phyloP scores from a whole-genome alignment of 2,797 vertebrate species.

The Champsocephalus esox region DNA sequence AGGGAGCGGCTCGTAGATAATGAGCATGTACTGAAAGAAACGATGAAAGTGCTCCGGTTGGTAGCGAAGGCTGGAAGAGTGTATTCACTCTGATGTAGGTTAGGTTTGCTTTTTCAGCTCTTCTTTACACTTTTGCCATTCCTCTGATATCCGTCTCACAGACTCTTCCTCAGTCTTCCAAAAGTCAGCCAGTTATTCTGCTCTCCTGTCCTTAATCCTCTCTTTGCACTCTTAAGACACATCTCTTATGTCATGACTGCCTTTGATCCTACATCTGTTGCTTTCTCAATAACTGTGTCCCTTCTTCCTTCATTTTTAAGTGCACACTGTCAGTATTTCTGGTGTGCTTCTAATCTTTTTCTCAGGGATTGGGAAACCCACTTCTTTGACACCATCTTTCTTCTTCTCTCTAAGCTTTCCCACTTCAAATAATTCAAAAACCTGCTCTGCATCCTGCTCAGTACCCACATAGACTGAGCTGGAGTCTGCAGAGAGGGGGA shows the following conservation, averaged over 20 bases:
- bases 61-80: slow-evolving; percentile 21
- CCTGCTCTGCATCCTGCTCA: slow-evolving; percentile 24
- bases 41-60: slow-evolving; percentile 45
- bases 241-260: slow-evolving; percentile 20
- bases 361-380: slow-evolving; percentile 15
- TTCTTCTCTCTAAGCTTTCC: slow-evolving; percentile 21
- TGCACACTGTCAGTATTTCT: slow-evolving; percentile 20
- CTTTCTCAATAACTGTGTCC: slow-evolving; percentile 12
- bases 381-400: slow-evolving; percentile 10
- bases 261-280: slow-evolving; percentile 46
- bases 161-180: slow-evolving; percentile 1
- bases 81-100: slow-evolving; percentile 51
- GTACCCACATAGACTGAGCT: slow-evolving; percentile 20
- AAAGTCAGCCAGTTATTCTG: slow-evolving; percentile 12
- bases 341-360: slow-evolving; percentile 36
- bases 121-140: slow-evolving; percentile 16
- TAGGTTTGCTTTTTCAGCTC: slow-evolving; percentile 23
- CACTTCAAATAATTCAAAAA: slow-evolving; percentile 41
- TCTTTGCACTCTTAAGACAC: slow-evolving; percentile 19
- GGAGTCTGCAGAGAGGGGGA: slow-evolving; percentile 20
- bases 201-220: slow-evolving; percentile 18
- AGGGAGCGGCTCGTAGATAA: slow-evolving; percentile 69
- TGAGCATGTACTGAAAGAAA: slow-evolving; percentile 59
- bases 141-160: slow-evolving; percentile 15
- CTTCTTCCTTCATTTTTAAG: slow-evolving; percentile 19